phyloP scores from a whole-genome alignment of 2,888 invertebrate species.

The Aleiodes testaceus region DNA sequence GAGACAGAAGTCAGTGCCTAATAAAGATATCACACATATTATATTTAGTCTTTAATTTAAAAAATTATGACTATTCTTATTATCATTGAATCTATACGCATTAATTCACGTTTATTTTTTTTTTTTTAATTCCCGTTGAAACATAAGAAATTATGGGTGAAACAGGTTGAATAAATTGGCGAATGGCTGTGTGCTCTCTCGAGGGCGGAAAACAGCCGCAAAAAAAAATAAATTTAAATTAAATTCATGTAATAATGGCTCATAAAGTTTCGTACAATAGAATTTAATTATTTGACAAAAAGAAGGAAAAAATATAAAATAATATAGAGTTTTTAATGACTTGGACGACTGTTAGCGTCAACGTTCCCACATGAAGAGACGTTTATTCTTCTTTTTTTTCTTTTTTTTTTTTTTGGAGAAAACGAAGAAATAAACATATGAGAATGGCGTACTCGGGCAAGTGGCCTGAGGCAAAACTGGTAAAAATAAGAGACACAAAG shows the following conservation, averaged over 20 bases:
- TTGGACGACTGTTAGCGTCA: not conserved
- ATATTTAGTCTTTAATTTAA: conserved; percentile 53
- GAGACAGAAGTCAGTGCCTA: conserved; percentile 46
- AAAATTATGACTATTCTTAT: conserved; percentile 59
- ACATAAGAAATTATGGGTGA: conserved; percentile 14
- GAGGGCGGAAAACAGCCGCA: conserved; percentile 25
- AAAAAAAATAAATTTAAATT: conserved; percentile 16
- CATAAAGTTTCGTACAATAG: conserved; percentile 13
- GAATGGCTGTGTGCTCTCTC: conserved; percentile 3
- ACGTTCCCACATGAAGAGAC: not conserved
- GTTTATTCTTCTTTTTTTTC: no score
- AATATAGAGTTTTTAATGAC: conserved; percentile 15
- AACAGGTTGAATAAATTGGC: not conserved
- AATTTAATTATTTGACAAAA: conserved; percentile 3
- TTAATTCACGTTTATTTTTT: no score
- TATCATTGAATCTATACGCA: conserved; percentile 54
- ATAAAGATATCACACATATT: conserved; percentile 60
- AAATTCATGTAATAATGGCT: conserved; percentile 6
- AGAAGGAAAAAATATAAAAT: not conserved
- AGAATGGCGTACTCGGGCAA: not conserved
- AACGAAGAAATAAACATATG: no score
- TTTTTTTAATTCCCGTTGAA: conserved; percentile 34
- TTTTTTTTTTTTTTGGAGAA: no score
- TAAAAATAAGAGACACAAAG: conserved; percentile 18
- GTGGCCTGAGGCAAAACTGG: conserved; percentile 14